Evolutionary conservation across 2,113 vertebrate genomes (phyloP).

Genomic region (Urocolius indicus): DNA sequence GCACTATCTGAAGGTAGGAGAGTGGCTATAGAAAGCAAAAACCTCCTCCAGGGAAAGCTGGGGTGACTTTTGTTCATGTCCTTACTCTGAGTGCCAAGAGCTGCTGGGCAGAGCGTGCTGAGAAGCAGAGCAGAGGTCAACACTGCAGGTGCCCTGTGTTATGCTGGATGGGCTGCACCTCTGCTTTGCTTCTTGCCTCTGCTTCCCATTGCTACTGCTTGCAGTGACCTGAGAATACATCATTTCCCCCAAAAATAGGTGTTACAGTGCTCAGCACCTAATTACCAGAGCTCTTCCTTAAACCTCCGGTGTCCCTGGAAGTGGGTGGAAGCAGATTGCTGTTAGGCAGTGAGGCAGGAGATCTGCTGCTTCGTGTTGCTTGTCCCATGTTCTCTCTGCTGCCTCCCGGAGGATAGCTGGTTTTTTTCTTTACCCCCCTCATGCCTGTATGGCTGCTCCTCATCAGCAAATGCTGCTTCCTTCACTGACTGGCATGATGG

Average conservation of each 20-base stretch:
- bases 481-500: not conserved
- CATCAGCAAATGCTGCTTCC: not conserved
- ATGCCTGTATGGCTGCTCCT: not conserved
- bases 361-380: not conserved
- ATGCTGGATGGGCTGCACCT: not conserved
- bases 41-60: not conserved
- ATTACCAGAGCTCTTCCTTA: not conserved
- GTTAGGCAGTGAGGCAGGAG: not conserved
- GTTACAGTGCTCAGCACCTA: fast-evolving
- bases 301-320: not conserved
- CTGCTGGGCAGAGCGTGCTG: not conserved
- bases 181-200: not conserved
- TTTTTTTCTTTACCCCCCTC: too few species aligned
- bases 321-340: not conserved
- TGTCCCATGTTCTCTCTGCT: not conserved
- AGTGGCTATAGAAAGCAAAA: not conserved
- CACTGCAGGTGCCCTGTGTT: fast-evolving
- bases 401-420: not conserved
- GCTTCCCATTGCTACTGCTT: not conserved
- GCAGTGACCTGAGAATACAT: not conserved
- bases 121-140: not conserved
- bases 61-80: not conserved
- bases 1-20: not conserved
- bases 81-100: not conserved
- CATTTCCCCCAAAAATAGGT: not conserved